These are phyloP conservation scores for Cathartes aura DNA, from an alignment of 2,113 vertebrate species.

Conservation along the genomic window DNA sequence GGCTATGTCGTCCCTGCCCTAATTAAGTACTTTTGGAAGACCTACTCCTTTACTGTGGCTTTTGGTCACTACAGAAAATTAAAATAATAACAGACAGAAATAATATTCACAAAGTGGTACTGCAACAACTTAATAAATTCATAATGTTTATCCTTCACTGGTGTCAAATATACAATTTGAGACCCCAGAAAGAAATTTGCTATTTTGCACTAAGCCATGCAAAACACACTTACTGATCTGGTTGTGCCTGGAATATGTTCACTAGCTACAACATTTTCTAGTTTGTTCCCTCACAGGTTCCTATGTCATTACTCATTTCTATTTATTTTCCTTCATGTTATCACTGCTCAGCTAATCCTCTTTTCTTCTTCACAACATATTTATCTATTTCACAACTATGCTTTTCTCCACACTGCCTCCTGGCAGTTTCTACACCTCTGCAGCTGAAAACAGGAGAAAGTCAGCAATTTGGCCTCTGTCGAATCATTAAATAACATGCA, in stretches of 20 bases:
- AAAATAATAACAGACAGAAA: not conserved
- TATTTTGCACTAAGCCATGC: not conserved
- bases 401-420: not conserved
- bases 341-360: not conserved
- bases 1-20: not conserved
- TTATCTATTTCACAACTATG: not conserved
- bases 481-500: not conserved
- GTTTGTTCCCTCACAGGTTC: not conserved
- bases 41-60: not conserved
- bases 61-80: not conserved
- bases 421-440: not conserved
- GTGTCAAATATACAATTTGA: not conserved
- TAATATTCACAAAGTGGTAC: not conserved
- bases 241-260: not conserved
- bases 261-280: not conserved
- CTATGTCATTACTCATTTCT: not conserved
- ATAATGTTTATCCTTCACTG: not conserved
- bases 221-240: not conserved
- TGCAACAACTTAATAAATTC: not conserved
- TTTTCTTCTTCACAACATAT: not conserved
- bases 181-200: not conserved
- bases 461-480: accelerated
- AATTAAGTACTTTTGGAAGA: not conserved
- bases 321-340: not conserved
- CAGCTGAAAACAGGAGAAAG: not conserved